Evolutionary conservation across 2,113 vertebrate species (phyloP).

Genomic region (Cottus gobio): DNA sequence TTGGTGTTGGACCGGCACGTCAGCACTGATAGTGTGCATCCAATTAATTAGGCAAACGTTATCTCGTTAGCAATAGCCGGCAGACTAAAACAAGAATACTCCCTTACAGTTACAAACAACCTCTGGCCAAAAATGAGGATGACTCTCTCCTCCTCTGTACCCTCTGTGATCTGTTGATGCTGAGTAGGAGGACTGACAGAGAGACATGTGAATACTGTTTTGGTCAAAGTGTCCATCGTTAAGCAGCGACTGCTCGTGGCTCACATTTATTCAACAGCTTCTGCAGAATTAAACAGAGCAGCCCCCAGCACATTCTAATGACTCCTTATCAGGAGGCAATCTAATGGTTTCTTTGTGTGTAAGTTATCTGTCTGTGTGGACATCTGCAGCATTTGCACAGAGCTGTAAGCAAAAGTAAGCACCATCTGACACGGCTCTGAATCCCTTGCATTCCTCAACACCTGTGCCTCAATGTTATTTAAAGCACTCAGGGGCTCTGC

Average conservation of each 20-base stretch:
- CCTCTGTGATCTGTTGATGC: conserved; percentile 61
- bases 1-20: conserved; percentile 55
- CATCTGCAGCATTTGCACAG: conserved; percentile 74
- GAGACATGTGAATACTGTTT: conserved; percentile 52
- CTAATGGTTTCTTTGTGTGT: conserved; percentile 76
- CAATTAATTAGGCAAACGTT: conserved; percentile 69
- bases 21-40: conserved; percentile 68
- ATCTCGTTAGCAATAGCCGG: conserved; percentile 64
- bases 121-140: conserved; percentile 56
- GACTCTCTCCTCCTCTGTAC: conserved; percentile 60
- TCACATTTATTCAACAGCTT: conserved; percentile 58
- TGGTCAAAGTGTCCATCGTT: conserved; percentile 65
- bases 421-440: conserved; percentile 72
- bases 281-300: conserved; percentile 57
- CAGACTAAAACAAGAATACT: conserved; percentile 70
- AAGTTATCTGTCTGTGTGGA: conserved; percentile 74
- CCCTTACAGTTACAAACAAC: conserved; percentile 69
- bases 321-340: conserved; percentile 63
- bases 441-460: conserved; percentile 73
- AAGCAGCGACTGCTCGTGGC: conserved; percentile 60
- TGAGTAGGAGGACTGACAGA: conserved; percentile 72
- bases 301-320: conserved; percentile 62
- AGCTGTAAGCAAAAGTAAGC: conserved; percentile 77
- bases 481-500: conserved; percentile 73
- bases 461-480: conserved; percentile 78